These are phyloP conservation scores for Bucco capensis DNA, from an alignment of 2,113 vertebrate species.

Conservation along the genomic window DNA sequence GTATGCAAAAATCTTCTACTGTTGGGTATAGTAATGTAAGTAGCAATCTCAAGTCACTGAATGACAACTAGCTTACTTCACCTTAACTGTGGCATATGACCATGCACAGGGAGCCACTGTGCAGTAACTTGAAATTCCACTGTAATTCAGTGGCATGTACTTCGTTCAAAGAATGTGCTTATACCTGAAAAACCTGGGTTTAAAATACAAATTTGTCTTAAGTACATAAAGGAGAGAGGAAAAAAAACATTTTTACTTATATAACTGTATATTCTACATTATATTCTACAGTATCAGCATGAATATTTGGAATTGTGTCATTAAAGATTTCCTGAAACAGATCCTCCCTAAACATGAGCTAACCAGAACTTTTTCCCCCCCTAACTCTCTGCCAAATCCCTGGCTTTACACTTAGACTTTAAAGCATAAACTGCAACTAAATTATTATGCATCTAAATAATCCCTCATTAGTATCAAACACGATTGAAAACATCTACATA, in stretches of 20 bases:
- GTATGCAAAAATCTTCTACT: neutral
- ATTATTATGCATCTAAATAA: neutral
- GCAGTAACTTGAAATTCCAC: neutral
- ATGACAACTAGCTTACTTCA: neutral
- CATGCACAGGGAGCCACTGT: fast-evolving
- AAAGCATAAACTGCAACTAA: neutral
- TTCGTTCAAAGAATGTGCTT: neutral
- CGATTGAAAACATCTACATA: neutral
- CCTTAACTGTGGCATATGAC: neutral
- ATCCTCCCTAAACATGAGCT: neutral
- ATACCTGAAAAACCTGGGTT: neutral
- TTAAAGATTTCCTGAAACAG: neutral
- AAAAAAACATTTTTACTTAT: neutral
- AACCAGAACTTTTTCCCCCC: neutral
- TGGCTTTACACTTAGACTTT: neutral
- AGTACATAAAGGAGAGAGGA: neutral
- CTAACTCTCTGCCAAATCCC: neutral
- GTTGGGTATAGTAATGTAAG: neutral
- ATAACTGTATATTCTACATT: no score
- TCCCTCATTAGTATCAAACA: neutral
- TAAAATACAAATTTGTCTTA: neutral
- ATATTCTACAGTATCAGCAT: neutral
- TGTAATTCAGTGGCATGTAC: neutral
- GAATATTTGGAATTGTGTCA: neutral
- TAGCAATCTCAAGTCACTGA: neutral